Evolutionary conservation across 2,888 invertebrate genomes (phyloP), one percentile per base, ranked within the genome.

Genomic region (Ophioninae sp.): DNA sequence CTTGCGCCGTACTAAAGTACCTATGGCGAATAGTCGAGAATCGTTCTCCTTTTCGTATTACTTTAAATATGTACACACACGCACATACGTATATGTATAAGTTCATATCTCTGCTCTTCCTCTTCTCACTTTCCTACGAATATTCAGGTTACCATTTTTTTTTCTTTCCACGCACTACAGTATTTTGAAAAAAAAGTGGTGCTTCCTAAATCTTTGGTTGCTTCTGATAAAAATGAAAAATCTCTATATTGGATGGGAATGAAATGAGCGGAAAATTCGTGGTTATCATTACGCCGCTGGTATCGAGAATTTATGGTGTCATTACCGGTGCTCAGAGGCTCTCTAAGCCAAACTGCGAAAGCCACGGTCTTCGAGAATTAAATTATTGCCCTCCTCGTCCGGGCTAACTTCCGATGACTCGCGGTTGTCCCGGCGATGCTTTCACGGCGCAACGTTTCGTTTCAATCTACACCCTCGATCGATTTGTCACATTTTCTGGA

Each of bases 231-330:
- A 51, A 51, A 51, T 51, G 51, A 51, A 51, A 51, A 51, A 51
- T 51, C 1, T 51, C 51, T 13, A 44, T 59, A 77, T 64, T 20
- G 22, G 13, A 37, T 22, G 63, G 64, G 63, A 75, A 69, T 65
- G 64, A 76, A 69, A 71, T 76, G 37, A 73, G 44, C 51, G 78
- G 68, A 79, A 77, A 79, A 76, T 72, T 79, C 58, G 68, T 77
- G 58, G 79, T 73, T 83, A 80, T 77, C 73, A 76, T 83, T 83
- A 80, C 77, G 67, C 68, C 56, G 72, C 67, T 61, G 61, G 59
- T 20, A 59, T 22, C 17, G 79, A 68, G 73, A 79, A 83, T 83
- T 83, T 83, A 83, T 79, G 76, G 75, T 68, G 79, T 83, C 83
- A 83, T 83, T 83, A 83, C 83, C 83, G 83, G 83, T 72, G 82